These are phyloP conservation scores for Deroplatys truncata DNA, from an alignment of 2,888 invertebrate species.

Conservation along the genomic window DNA sequence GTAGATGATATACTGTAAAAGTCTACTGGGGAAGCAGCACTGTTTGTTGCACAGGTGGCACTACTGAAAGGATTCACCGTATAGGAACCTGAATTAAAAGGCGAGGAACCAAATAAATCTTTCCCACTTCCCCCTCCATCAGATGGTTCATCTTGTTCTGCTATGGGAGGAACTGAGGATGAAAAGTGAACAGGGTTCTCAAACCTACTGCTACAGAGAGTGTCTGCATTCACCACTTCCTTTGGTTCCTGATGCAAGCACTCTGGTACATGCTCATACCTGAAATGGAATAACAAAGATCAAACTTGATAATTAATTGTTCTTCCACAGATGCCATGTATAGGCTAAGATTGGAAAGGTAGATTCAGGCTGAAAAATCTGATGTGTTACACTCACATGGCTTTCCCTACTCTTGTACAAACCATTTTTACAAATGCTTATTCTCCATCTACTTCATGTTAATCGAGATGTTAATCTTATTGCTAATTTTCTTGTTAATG, in stretches of 20 bases:
- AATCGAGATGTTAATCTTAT: too few species aligned
- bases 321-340: too few species aligned
- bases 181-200: constrained; percentile 18
- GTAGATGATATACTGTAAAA: background rate
- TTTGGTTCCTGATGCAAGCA: background rate
- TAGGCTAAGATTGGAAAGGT: too few species aligned
- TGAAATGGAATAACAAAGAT: background rate
- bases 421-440: too few species aligned
- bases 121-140: constrained; percentile 32
- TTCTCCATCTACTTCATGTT: too few species aligned
- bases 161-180: constrained; percentile 24
- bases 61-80: constrained; percentile 40
- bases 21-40: background rate
- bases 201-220: background rate
- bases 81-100: constrained; percentile 40
- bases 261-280: constrained; percentile 32
- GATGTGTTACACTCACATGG: too few species aligned
- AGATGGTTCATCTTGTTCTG: constrained; percentile 23
- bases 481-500: too few species aligned
- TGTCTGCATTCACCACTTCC: background rate
- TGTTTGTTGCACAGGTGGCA: background rate
- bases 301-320: background rate
- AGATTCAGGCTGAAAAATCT: too few species aligned
- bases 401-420: too few species aligned
- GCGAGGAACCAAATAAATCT: constrained; percentile 45